Evolutionary conservation across 2,888 invertebrate species (phyloP), one percentile per base, ranked within the genome.

Genomic region (Rosalia funebris): DNA sequence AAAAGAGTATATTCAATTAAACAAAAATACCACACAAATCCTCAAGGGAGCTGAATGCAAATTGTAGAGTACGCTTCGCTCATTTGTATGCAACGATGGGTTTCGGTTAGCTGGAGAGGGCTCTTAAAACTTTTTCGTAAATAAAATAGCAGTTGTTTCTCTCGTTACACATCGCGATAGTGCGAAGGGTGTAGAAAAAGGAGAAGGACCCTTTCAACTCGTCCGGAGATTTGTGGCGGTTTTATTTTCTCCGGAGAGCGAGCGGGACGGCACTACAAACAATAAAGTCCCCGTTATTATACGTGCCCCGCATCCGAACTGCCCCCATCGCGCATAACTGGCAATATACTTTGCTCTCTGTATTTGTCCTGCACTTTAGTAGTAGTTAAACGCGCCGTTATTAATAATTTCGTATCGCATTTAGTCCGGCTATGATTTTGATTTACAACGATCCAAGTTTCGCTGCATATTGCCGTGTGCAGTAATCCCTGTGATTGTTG

Each of bases 221-320:
- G 57, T 61, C 69, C 60, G 66, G 73, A 75, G 73, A 75, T 75
- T 75, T 74, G 74, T 71, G 75, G 75, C 72, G 70, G 70, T 77
- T 75, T 76, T 76, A 76, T 75, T 74, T 74, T 72, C 75, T 69
- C 72, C 65, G 57, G 70, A 70, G 73, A 68, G 69, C 62, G 68
- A 65, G 66, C 67, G 60, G 70, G 75, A 71, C 68, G 72, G 73
- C 74, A 71, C 71, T 71, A 75, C 72, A 75, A 73, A 75, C 74
- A 75, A 75, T 76, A 73, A 75, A 75, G 73, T 69, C 69, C 66
- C 62, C 69, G 70, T 69, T 70, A 70, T 73, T 73, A 70, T 74
- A 71, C 70, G 72, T 70, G 70, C 68, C 71, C 57, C 61, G 71
- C 71, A 71, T 71, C 68, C 69, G 70, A 70, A 73, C 69, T 65